phyloP scores from a whole-genome alignment of 1,140 invertebrate genomes.

The Drosophila guanche region DNA sequence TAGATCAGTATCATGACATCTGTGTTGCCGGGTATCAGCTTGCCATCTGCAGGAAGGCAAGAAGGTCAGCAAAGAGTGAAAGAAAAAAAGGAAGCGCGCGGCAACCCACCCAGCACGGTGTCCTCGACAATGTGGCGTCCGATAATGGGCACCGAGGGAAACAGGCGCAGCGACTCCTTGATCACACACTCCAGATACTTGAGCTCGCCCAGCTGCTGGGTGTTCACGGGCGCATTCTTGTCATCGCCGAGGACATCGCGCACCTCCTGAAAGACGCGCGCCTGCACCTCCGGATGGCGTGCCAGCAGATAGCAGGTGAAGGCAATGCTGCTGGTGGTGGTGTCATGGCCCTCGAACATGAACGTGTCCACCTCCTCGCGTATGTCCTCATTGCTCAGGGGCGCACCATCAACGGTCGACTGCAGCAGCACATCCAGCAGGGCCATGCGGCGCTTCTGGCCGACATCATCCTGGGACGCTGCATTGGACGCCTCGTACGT shows the following conservation, averaged over 20 bases:
- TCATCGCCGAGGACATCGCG: conserved; percentile 85
- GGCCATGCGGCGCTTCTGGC: conserved; percentile 87
- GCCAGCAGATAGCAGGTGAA: conserved; percentile 86
- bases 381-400: conserved; percentile 87
- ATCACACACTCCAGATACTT: conserved; percentile 86
- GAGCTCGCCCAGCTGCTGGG: conserved; percentile 63
- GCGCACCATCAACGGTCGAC: conserved; percentile 85
- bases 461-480: conserved; percentile 61
- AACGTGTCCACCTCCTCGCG: conserved; percentile 91
- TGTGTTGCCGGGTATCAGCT: conserved; percentile 80
- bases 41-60: conserved; percentile 52
- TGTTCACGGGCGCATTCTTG: conserved; percentile 46
- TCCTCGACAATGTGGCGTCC: conserved; percentile 85
- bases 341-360: conserved; percentile 92
- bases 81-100: not conserved
- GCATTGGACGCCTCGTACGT: not conserved
- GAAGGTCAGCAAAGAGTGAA: not conserved
- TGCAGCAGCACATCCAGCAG: conserved; percentile 91
- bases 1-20: conserved; percentile 83
- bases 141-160: conserved; percentile 89
- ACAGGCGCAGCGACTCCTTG: conserved; percentile 87
- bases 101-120: conserved; percentile 66
- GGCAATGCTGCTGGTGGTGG: conserved; percentile 86
- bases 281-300: conserved; percentile 86
- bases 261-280: conserved; percentile 86